Evolutionary conservation across 2,797 vertebrate species (phyloP).

Genomic region (Sarcoramphus papa): DNA sequence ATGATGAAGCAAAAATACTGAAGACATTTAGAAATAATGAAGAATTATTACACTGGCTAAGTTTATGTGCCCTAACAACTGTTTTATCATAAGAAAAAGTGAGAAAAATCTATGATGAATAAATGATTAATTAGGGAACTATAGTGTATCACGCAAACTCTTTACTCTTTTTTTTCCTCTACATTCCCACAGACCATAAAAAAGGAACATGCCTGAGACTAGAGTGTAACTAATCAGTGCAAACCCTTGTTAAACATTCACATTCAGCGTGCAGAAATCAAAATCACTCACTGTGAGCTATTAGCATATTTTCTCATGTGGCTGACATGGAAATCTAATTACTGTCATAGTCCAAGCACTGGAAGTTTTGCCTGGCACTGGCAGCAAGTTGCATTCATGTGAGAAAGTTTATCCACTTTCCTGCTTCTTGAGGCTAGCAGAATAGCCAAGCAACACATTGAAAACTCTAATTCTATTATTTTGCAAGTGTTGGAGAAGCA

Average conservation of each 20-base stretch:
- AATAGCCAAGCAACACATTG: not conserved
- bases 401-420: not conserved
- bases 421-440: not conserved
- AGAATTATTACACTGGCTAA: not conserved
- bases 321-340: not conserved
- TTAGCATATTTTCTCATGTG: not conserved
- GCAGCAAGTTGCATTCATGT: not conserved
- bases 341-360: not conserved
- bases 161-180: not conserved
- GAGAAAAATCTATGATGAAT: not conserved
- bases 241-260: not conserved
- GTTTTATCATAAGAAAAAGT: not conserved
- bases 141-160: not conserved
- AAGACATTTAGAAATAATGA: not conserved
- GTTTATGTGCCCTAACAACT: not conserved
- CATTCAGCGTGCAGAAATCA: not conserved
- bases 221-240: not conserved
- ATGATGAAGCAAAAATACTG: not conserved
- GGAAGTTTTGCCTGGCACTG: not conserved
- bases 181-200: not conserved
- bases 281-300: not conserved
- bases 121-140: not conserved
- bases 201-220: not conserved
- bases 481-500: not conserved
- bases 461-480: not conserved